Evolutionary conservation across 2,888 invertebrate genomes (phyloP).

Genomic region (Pyrgus malvae): DNA sequence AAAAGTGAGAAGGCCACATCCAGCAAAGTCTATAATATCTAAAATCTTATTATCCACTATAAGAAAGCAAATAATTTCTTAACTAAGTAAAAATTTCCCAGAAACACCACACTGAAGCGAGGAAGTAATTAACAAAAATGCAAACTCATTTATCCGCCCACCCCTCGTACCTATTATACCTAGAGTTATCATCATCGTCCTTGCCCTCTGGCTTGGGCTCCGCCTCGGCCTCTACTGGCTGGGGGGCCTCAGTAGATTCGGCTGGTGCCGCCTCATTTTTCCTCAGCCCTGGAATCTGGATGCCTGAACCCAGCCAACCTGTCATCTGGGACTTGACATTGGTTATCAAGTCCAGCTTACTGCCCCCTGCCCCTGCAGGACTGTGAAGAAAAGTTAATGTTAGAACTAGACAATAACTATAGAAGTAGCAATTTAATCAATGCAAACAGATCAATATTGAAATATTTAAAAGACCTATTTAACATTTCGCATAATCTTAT

Average conservation of each 20-base stretch:
- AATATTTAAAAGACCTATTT: too few relatives aligned
- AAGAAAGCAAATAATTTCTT: too few relatives aligned
- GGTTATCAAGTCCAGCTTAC: slow-evolving; percentile 91
- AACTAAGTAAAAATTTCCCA: too few relatives aligned
- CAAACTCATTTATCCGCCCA: slow-evolving; percentile 79
- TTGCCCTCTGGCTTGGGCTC: slow-evolving; percentile 71
- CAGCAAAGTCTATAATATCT: too few relatives aligned
- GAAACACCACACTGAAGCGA: slow-evolving; percentile 41
- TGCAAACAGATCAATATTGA: too few relatives aligned
- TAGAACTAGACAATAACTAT: neutral
- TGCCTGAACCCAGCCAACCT: slow-evolving; percentile 91
- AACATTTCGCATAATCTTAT: too few relatives aligned
- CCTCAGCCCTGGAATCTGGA: slow-evolving; percentile 88
- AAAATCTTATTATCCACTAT: too few relatives aligned
- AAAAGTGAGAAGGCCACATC: too few relatives aligned
- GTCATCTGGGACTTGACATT: slow-evolving; percentile 93
- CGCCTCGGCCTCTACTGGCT: slow-evolving; percentile 67
- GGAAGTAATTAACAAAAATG: slow-evolving; percentile 38
- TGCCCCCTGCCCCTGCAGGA: slow-evolving; percentile 86
- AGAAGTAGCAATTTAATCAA: too few relatives aligned
- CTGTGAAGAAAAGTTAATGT: slow-evolving; percentile 64
- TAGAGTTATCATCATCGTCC: slow-evolving; percentile 94
- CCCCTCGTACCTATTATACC: slow-evolving; percentile 89
- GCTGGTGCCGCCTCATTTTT: slow-evolving; percentile 83
- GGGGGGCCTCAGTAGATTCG: slow-evolving; percentile 59